Evolutionary conservation across 2,888 invertebrate species (phyloP), one percentile per base, ranked within the genome.

Genomic region (Hedychridium roseum): DNA sequence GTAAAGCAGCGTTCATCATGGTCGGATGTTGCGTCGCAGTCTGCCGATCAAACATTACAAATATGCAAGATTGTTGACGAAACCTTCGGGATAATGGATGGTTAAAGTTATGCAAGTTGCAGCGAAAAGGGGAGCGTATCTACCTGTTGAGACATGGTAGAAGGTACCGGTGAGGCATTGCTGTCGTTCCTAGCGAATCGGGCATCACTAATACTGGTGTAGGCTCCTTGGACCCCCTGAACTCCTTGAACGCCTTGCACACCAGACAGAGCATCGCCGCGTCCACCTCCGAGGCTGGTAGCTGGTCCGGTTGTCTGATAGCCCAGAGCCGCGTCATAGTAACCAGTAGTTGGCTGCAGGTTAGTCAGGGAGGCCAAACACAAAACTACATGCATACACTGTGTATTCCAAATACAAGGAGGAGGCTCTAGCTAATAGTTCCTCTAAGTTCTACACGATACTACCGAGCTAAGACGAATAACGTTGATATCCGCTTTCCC

Each of bases 141-240:
- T 56, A 82, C 82, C 81, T 88, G 88, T 75, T 88, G 88, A 39
- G 88, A 86, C 76, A 88, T 83, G 63, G 88, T 88, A 61, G 89
- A 88, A 45, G 89, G 88, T 63, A 90, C 90, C 35, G 91, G 90
- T 59, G 90, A 90, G 66, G 90, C 88, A 77, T 90, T 90, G 81
- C 89, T 90, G 79, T 90, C 90, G 63, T 88, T 85, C 72, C 88
- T 83, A 54, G 88, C 81, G 76, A 86, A 89, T 70, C 88, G 82
- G 51, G 85, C 87, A 78, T 89, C 88, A 69, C 85, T 85, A 82
- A 88, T 85, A 72, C 82, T 82, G 66, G 87, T 86, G 80, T 88
- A 88, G 46, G 87, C 86, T 60, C 76, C 77, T 46, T 76, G 76
- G 30, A 76, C 76, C 23, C 76, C 76, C 49, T 76, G 76, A 14